Base-by-base conservation (phyloP, 2,113 vertebrate species). In the Paracanthobrama guichenoti region DNA sequence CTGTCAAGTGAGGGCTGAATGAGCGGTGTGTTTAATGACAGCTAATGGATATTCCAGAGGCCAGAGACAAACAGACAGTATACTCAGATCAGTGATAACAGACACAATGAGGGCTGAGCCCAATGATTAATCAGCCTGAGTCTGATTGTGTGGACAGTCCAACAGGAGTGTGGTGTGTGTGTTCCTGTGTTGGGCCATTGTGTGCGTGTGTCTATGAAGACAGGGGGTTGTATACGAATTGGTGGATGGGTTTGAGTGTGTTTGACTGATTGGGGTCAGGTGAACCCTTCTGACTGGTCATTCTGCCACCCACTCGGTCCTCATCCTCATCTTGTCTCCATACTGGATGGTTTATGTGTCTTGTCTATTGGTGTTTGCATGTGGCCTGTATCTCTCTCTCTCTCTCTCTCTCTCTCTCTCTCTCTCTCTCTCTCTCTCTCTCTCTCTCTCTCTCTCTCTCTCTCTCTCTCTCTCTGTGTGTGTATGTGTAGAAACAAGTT, bases 31-130 rank as follows among this genome's bases (percentile, higher is more conserved):
- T 81, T 83, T 84, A 88, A 88, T 83, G 84, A 84, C 87, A 86
- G 84, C 71, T 83, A 48, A 84, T 86, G 81, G 87, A 84, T 86
- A 86, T 88, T 88, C 83, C 81, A 86, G 87, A 86, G 59, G 79
- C 62, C 53, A 46, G 73, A 88, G 59, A 81, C 87, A 88, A 88
- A 84, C 87, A 84, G 84, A 53, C 77, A 79, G 81, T 83, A 72
- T 81, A 55, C 77, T 84, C 31, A 78, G 73, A 62, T 75, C 86
- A 74, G 73, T 87, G 83, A 87, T 85, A 87, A 81, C 77, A 87
- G 67, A 76, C 71, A 86, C 55, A 76, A 79, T 84, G 86, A 83
- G 59, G 75, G 84, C 81, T 79, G 80, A 83, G 66, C 84, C 35
- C 55, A 75, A 79, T 85, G 87, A 88, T 83, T 88, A 88, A 88